These are phyloP conservation scores for Otolemur crassicaudatus DNA, from an alignment of 2,797 vertebrate species.

Conservation along the genomic window DNA sequence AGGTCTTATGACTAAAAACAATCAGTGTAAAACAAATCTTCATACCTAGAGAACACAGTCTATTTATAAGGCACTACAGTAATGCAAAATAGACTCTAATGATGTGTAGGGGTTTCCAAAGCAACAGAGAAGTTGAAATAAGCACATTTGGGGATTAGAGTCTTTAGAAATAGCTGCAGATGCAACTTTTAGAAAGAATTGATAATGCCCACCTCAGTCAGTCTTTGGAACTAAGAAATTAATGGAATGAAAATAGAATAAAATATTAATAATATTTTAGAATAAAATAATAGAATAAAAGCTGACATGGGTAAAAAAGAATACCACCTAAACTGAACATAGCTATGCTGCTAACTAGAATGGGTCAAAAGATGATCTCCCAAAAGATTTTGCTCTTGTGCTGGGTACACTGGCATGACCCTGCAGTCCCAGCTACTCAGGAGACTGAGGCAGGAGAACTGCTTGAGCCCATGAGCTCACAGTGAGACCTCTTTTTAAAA, in stretches of 20 bases:
- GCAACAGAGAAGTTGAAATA: slow-evolving; percentile 49
- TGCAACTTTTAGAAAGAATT: slow-evolving; percentile 53
- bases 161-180: slow-evolving; percentile 55
- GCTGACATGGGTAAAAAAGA: not conserved
- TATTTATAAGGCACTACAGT: slow-evolving; percentile 52
- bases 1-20: slow-evolving; percentile 32
- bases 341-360: not conserved
- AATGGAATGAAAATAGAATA: not conserved
- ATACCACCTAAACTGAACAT: not conserved
- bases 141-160: not conserved
- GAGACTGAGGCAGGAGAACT: no score
- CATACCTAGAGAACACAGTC: not conserved
- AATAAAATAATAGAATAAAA: not conserved
- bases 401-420: no score
- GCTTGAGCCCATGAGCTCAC: no score
- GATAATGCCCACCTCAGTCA: not conserved
- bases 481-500: no score
- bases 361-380: slow-evolving; percentile 23
- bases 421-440: no score
- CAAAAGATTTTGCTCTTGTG: slow-evolving; percentile 37
- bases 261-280: no score
- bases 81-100: slow-evolving; percentile 43
- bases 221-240: slow-evolving; percentile 37
- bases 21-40: slow-evolving; percentile 34
- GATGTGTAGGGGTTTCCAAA: slow-evolving; percentile 42